Evolutionary conservation across 2,113 vertebrate genomes (phyloP).

Genomic region (Bos indicus): DNA sequence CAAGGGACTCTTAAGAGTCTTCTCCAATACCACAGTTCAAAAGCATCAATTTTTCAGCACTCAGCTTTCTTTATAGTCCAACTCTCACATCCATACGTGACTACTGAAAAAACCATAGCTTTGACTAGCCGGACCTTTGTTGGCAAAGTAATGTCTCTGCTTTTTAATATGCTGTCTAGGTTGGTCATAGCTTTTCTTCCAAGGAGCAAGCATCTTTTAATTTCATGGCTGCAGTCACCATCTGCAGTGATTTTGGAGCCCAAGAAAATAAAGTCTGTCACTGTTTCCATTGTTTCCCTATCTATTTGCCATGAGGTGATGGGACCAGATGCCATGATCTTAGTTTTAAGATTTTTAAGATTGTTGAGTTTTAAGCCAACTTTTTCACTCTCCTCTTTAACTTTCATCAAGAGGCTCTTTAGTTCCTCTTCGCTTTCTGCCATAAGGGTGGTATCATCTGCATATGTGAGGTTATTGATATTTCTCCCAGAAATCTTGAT

Average conservation of each 20-base stretch:
- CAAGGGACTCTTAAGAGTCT: not conserved
- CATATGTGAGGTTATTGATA: not conserved
- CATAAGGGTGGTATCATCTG: not conserved
- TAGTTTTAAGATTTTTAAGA: not conserved
- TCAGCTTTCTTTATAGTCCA: not conserved
- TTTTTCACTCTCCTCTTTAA: not conserved
- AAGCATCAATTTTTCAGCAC: not conserved
- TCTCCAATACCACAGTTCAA: not conserved
- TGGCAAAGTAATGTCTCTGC: not conserved
- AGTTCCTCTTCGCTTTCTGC: not conserved
- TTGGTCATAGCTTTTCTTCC: not conserved
- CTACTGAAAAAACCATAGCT: not conserved
- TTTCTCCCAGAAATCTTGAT: not conserved
- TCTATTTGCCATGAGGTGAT: not conserved
- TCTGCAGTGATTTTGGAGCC: not conserved
- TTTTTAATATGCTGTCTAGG: not conserved
- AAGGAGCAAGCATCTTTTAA: not conserved
- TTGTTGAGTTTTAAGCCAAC: not conserved
- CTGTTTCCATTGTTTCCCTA: not conserved
- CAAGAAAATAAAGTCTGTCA: not conserved
- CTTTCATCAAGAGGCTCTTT: not conserved
- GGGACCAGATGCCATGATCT: not conserved
- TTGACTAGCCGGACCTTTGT: not conserved
- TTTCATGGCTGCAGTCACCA: not conserved
- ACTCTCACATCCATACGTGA: not conserved